A percentile compares a stretch with the other conserved stretches of the same genome.
Evolutionary conservation across 2,113 vertebrate species (phyloP).

Genomic region (Aphyosemion australe): DNA sequence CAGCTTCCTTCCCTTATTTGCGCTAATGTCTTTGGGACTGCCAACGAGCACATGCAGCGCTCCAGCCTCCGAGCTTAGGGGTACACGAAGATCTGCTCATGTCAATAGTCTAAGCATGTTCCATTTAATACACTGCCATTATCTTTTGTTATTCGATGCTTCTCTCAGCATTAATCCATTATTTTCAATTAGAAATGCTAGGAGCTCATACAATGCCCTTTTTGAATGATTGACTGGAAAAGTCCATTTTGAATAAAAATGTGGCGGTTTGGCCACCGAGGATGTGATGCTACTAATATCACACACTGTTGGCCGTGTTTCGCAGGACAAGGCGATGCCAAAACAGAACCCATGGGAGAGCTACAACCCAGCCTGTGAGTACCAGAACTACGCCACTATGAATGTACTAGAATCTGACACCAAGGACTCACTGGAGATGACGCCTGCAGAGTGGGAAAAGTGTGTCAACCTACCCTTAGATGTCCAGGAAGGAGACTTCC

Average conservation of each 20-base stretch:
- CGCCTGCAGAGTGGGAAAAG: slow-evolving; percentile 97
- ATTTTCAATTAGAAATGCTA: slow-evolving; percentile 52
- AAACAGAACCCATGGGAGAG: slow-evolving; percentile 98
- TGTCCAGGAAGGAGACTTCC: slow-evolving; percentile 98
- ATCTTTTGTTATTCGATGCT: slow-evolving; percentile 67
- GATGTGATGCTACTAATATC: slow-evolving; percentile 61
- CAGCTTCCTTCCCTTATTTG: slow-evolving; percentile 48
- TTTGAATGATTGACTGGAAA: slow-evolving; percentile 38
- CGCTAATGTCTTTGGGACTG: slow-evolving; percentile 47
- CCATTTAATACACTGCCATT: slow-evolving; percentile 62
- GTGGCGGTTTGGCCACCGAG: slow-evolving; percentile 33
- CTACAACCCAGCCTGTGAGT: slow-evolving; percentile 96
- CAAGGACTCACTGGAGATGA: slow-evolving; percentile 98
- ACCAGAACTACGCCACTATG: slow-evolving; percentile 98
- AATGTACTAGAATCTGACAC: slow-evolving; percentile 95
- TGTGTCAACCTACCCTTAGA: slow-evolving; percentile 98
- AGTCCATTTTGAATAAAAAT: neutral
- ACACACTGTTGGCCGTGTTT: slow-evolving; percentile 60
- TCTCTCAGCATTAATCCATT: slow-evolving; percentile 65
- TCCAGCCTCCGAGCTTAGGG: slow-evolving; percentile 21
- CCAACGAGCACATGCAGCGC: slow-evolving; percentile 44
- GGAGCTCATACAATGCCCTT: slow-evolving; percentile 33
- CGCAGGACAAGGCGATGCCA: slow-evolving; percentile 92
- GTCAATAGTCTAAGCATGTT: slow-evolving; percentile 55
- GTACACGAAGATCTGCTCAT: slow-evolving; percentile 45